Percentiles rank a stretch among this genome's conserved stretches.
These are phyloP conservation scores for Micrasema minimum DNA, from an alignment of 1,140 invertebrate genomes.

Conservation along the genomic window DNA sequence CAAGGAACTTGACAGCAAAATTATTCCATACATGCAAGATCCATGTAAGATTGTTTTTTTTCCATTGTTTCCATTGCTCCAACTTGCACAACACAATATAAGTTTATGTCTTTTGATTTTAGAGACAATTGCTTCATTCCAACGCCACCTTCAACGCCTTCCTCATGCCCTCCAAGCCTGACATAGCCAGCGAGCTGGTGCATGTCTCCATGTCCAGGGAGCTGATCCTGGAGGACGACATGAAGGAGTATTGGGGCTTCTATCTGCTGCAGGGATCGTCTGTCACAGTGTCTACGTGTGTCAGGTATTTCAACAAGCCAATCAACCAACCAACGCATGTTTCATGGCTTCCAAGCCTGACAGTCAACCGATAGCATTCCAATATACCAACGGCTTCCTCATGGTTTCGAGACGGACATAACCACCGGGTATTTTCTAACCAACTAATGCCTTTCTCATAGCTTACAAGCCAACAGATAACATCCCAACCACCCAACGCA, in stretches of 20 bases:
- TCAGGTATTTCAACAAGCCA: constrained; percentile 68
- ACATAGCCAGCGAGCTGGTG: constrained; percentile 66
- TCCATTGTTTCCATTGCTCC: too few species aligned
- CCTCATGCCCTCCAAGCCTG: constrained; percentile 71
- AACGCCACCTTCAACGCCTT: constrained; percentile 83
- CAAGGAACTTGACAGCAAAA: too few species aligned
- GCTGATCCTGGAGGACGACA: constrained; percentile 78
- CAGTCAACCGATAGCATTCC: too few species aligned
- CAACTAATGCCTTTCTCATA: too few species aligned
- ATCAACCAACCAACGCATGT: background rate
- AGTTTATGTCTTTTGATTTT: too few species aligned
- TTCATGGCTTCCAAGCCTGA: background rate
- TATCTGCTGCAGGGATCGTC: constrained; percentile 80
- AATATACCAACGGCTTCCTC: too few species aligned
- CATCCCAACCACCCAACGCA: too few species aligned
- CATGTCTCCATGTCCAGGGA: constrained; percentile 76
- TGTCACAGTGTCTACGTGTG: constrained; percentile 79
- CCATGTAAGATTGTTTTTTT: too few species aligned
- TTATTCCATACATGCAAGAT: too few species aligned
- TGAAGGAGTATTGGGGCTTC: constrained; percentile 87
- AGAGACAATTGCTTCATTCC: constrained; percentile 76
- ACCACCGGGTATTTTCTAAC: too few species aligned
- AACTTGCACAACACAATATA: too few species aligned
- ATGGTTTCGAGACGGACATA: constrained; percentile 79
- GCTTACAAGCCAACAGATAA: too few species aligned